These are phyloP conservation scores for Thymelicus lineola DNA, from an alignment of 2,888 invertebrate genomes.

Conservation along the genomic window DNA sequence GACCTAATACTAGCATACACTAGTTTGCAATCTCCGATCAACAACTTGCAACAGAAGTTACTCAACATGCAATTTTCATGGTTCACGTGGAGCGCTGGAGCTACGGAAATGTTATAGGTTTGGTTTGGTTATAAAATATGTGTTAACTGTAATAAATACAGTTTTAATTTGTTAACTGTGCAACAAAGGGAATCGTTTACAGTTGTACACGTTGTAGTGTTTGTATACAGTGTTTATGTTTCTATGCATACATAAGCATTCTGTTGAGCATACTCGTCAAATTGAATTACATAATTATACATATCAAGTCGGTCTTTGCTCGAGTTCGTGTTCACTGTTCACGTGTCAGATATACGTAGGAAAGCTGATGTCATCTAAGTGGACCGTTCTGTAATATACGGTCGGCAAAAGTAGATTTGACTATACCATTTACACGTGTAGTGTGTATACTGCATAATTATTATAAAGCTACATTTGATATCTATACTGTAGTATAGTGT, in stretches of 20 bases:
- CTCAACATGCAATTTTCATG: slow-evolving; percentile 28
- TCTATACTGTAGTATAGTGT: too few species aligned
- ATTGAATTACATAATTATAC: slow-evolving; percentile 12
- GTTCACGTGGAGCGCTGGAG: slow-evolving; percentile 47
- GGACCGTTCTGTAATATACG: slow-evolving; percentile 27
- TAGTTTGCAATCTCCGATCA: slow-evolving; percentile 3
- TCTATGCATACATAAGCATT: slow-evolving; percentile 7
- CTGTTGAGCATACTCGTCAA: slow-evolving; percentile 30
- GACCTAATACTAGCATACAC: not conserved
- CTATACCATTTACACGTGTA: slow-evolving; percentile 1
- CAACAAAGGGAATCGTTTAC: not conserved
- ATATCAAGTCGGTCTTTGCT: slow-evolving; percentile 34
- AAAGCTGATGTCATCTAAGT: slow-evolving; percentile 36
- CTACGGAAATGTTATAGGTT: slow-evolving; percentile 26
- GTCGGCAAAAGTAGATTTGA: slow-evolving; percentile 14
- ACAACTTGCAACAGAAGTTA: slow-evolving; percentile 24
- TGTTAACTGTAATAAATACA: slow-evolving; percentile 6
- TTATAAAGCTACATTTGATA: not conserved
- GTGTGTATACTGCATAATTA: not conserved
- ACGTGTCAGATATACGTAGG: slow-evolving; percentile 36
- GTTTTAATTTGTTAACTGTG: slow-evolving; percentile 10
- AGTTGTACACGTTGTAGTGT: not conserved
- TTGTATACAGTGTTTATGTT: slow-evolving; percentile 3
- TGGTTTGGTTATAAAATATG: too few species aligned
- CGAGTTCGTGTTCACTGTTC: slow-evolving; percentile 32